These are phyloP conservation scores for Caenorhabditis tropicalis DNA, from an alignment of 1,140 invertebrate species.

Conservation along the genomic window DNA sequence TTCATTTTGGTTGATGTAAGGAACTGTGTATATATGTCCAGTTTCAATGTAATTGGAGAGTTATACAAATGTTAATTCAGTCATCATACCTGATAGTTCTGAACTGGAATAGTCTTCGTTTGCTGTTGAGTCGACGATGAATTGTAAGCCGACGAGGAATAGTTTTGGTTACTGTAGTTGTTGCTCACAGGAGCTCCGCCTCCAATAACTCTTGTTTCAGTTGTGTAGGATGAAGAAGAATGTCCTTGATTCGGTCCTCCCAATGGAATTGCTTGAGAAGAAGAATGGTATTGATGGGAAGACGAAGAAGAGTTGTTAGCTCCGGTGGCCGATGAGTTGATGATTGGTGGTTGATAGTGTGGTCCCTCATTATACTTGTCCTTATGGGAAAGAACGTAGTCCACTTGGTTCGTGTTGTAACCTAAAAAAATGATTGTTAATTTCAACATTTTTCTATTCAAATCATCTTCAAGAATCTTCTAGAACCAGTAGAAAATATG, in stretches of 20 bases:
- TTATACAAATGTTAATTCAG: no score
- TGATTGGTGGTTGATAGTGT: constrained; percentile 2
- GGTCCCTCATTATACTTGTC: constrained; percentile 15
- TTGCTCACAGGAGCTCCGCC: constrained; percentile 13
- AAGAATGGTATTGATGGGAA: constrained; percentile 4
- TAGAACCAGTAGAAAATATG: no score
- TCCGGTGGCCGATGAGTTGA: constrained; percentile 28
- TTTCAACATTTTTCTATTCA: no score
- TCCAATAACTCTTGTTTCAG: constrained; percentile 14
- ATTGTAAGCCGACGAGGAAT: constrained; percentile 3
- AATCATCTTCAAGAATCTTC: no score
- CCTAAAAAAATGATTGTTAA: neutral
- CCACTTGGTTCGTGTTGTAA: constrained; percentile 52
- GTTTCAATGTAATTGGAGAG: no score
- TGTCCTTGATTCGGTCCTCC: constrained; percentile 1
- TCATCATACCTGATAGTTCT: constrained; percentile 10
- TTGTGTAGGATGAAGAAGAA: constrained; percentile 18
- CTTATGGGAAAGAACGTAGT: constrained; percentile 4
- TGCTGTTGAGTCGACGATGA: constrained; percentile 13
- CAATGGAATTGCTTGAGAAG: constrained; percentile 20
- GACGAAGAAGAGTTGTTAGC: neutral
- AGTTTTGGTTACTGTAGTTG: constrained; percentile 35
- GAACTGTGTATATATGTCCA: neutral
- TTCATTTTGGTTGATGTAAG: no score
- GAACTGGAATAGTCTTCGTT: constrained; percentile 16